Evolutionary conservation across 2,113 vertebrate species (phyloP).

Genomic region (Leptocoma aspasia): DNA sequence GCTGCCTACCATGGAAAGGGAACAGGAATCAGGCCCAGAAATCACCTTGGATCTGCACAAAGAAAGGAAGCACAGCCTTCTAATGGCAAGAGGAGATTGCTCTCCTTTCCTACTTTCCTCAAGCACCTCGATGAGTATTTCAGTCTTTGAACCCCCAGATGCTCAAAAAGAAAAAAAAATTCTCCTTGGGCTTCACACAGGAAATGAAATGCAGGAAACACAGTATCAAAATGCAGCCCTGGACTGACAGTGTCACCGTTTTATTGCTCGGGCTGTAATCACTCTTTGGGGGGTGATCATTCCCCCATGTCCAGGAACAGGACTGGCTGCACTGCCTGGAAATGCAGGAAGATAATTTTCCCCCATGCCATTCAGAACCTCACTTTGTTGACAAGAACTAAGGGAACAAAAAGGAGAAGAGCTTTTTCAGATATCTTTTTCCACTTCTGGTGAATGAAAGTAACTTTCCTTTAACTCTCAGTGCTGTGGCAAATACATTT

Average conservation of each 20-base stretch:
- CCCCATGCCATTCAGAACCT: constrained; percentile 28
- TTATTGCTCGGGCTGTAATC: not conserved
- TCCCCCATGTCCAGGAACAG: not conserved
- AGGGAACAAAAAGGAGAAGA: constrained; percentile 36
- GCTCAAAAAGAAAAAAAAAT: not conserved
- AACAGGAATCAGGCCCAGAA: not conserved
- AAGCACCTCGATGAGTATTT: not conserved
- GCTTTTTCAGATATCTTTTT: constrained; percentile 2
- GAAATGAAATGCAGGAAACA: not conserved
- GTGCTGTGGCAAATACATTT: constrained; percentile 27
- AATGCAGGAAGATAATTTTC: not conserved
- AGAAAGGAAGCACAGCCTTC: not conserved
- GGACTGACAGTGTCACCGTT: not conserved
- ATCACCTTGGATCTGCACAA: not conserved
- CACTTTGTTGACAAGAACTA: constrained; percentile 58
- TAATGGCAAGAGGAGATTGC: not conserved
- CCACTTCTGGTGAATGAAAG: constrained; percentile 37
- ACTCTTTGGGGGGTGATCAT: not conserved
- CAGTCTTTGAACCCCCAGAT: not conserved
- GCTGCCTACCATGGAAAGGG: not conserved
- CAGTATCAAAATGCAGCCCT: not conserved
- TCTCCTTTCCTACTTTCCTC: not conserved
- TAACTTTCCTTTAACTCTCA: constrained; percentile 57
- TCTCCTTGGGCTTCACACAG: not conserved
- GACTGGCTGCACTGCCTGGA: not conserved